Evolutionary conservation across 1,140 invertebrate genomes (phyloP), one percentile per base, ranked within the genome.

Genomic region (Battus philenor): DNA sequence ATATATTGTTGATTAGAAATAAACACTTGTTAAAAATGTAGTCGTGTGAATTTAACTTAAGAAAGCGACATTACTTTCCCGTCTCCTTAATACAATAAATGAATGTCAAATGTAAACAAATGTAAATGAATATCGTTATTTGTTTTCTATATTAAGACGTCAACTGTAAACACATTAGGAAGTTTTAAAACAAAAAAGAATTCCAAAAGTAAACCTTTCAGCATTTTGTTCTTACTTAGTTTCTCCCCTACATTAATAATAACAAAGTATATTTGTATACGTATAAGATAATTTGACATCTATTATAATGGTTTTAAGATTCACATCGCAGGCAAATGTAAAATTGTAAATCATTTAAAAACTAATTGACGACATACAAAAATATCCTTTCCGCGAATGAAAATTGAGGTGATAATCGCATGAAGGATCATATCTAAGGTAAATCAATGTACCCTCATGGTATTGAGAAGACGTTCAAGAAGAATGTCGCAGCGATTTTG

Each of bases 401-500:
- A 5, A 9, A 50, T 55, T 47, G 50, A 41, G 31, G 39, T 53
- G 47, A 54, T 47, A 60, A 48, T 65, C 13, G 33, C 45, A 15
- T 39, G 50, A 2, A n/a, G 2, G 38, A 9, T 27, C 4, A 11
- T 41, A 15, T 41, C 24, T 41, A 22, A n/a, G 47, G 56, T 49
- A 54, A 48, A 49, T 68, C 50, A 55, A 34, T 59, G 18, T 50
- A 48, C 58, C 55, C 56, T 52, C 50, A 54, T 57, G 58, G 66
- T 63, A 69, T 70, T 69, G 64, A 45, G 55, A 75, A 75, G 68
- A 77, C 71, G 75, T 75, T 78, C 68, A 69, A 51, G 66, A 61
- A 67, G 65, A 68, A 77, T 71, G 78, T 82, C 76, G 68, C 76
- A 65, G 58, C 65, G 78, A 80, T 82, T 82, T 80, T 63, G 76